Evolutionary conservation across 2,113 vertebrate genomes (phyloP), one percentile per base, ranked within the genome.

Genomic region (Anolis sagrei): DNA sequence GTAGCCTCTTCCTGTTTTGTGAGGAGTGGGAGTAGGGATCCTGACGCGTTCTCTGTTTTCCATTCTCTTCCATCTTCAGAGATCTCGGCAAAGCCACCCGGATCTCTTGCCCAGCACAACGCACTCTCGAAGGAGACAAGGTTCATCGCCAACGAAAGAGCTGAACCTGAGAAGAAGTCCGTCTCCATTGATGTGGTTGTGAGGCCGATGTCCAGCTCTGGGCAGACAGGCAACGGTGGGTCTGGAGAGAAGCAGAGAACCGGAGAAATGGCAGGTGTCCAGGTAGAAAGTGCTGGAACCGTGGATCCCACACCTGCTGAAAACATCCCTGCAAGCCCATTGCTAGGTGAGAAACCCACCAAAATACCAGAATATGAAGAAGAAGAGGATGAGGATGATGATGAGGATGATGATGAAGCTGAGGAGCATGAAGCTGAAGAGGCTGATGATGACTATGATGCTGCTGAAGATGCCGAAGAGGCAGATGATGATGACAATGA

Each of bases 231-330:
- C 25, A 11, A 14, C 27, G 39, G 10, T 11, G 25, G 29, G 4
- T 0, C 3, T 0, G 49, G 44, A 0, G 70, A 0, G 5, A 76
- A 79, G 6, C 61, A 49, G 0, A 78, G 3, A 10, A 0, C 11
- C 0, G 66, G 1, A 0, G 86, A 7, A 61, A 82, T 66, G 34
- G 48, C 27, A 18, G 27, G 7, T 16, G 1, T 25, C 1, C 4
- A 13, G 27, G 13, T 3, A 11, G 73, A 39, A 39, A 7, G 7
- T 7, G 70, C 21, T 18, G 9, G 4, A 29, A 21, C 19, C 1
- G 1, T 58, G 13, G 18, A 58, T 18, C 54, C 16, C 14, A 13
- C 29, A 36, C 1, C 39, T 7, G 11, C 0, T 49, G 78, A 0
- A 11, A 89, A 84, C 1, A 51, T 87, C 0, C 86, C 79, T 32